Evolutionary conservation across 1,140 invertebrate species (phyloP), one percentile per base, ranked within the genome.

Genomic region (Aphidius ervi): DNA sequence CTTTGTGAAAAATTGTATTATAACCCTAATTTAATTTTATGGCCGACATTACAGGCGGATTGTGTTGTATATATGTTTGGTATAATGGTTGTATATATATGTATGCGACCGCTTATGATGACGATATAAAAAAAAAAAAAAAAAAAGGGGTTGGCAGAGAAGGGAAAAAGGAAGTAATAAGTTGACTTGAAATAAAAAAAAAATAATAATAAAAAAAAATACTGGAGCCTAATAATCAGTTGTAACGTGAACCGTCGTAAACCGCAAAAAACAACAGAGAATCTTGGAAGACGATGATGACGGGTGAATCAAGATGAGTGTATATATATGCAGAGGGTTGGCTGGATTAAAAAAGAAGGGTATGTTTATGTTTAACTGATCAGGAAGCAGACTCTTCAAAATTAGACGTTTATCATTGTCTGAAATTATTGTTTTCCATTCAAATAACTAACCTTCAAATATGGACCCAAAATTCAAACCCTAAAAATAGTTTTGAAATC

Each of bases 1-100:
- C 77, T 78, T 75, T 75, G 74, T 77, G 75, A 80, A 79, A 79
- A 79, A 80, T 78, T 73, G 74, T 73, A 76, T 80, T 80, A 80
- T 78, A 79, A 79, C 76, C 77, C 77, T 80, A 80, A 79, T 80
- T 80, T 80, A 80, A 79, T 80, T 79, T 78, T 80, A 79, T 79
- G 75, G 69, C 71, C 70, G 67, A 67, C 71, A 79, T 80, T 79
- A 79, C 74, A 67, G 70, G 65, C 66, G 71, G 70, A 73, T 74
- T 75, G 76, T 77, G 73, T 77, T 65, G 61, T 66, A 63, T 61
- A 65, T 59, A 64, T 70, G 61, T 62, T 63, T 55, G 68, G 65
- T 64, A 71, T 76, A 77, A 78, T 77, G 71, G 75, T 69, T 74
- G 73, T 77, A 74, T 76, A 78, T 75, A 72, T 70, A 68, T 65